Evolutionary conservation across 1,140 invertebrate species (phyloP).

Genomic region (Aphelenchoides avenae): DNA sequence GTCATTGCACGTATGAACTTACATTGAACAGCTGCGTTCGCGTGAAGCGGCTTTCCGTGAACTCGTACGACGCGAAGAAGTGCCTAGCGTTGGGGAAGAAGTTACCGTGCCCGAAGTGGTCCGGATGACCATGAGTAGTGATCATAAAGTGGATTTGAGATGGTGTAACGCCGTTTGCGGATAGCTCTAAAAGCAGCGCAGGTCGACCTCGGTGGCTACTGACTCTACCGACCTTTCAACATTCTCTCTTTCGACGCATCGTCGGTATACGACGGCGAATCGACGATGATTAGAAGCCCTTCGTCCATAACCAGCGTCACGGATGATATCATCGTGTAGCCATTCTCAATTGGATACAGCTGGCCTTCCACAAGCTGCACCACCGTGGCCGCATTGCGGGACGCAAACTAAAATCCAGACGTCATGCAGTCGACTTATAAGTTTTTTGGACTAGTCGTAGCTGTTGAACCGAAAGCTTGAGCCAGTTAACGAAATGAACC

Average conservation of each 20-base stretch:
- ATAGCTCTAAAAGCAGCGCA: conserved; percentile 31
- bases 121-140: conserved; percentile 70
- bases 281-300: conserved; percentile 39
- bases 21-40: conserved; percentile 57
- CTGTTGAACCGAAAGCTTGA: too few species aligned
- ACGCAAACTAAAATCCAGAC: too few species aligned
- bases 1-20: conserved; percentile 3
- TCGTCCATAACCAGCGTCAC: conserved; percentile 42
- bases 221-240: conserved; percentile 27
- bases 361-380: conserved; percentile 4
- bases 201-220: neutral
- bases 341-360: conserved; percentile 14
- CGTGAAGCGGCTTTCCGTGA: conserved; percentile 67
- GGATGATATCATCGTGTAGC: conserved; percentile 27
- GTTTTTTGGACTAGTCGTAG: too few species aligned
- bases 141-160: conserved; percentile 40
- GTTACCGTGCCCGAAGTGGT: conserved; percentile 89
- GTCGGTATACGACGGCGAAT: conserved; percentile 44
- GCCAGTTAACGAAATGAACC: too few species aligned
- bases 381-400: conserved; percentile 1
- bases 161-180: conserved; percentile 27
- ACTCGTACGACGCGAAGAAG: conserved; percentile 76
- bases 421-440: too few species aligned
- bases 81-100: conserved; percentile 80
- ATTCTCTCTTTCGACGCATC: conserved; percentile 37